Evolutionary conservation across 2,113 vertebrate genomes (phyloP).

Genomic region (Marcusenius ussheri): DNA sequence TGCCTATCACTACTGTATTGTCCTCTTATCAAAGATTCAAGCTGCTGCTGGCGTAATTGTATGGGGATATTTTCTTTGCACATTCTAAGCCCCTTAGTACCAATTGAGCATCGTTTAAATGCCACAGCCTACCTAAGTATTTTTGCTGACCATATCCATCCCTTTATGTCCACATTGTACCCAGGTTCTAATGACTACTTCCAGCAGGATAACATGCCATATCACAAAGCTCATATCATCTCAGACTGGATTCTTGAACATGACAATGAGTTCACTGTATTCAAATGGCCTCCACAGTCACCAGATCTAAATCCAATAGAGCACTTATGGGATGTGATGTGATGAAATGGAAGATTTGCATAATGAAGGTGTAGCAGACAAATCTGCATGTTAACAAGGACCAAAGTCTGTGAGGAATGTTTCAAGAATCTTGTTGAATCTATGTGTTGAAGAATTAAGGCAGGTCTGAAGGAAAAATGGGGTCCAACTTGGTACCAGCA

Average conservation of each 20-base stretch:
- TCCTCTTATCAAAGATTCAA: background rate
- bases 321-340: background rate
- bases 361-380: background rate
- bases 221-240: background rate
- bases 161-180: background rate
- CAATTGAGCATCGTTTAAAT: background rate
- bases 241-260: background rate
- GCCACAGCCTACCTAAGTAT: background rate
- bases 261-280: background rate
- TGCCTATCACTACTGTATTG: background rate
- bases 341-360: background rate
- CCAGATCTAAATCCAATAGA: background rate
- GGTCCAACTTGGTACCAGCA: background rate
- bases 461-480: background rate
- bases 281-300: background rate
- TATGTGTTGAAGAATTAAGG: background rate
- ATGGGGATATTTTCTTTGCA: background rate
- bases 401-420: background rate
- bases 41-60: background rate
- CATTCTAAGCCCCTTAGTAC: background rate
- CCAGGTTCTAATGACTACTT: background rate
- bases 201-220: background rate
- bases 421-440: background rate
- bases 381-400: background rate
- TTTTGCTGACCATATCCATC: background rate